Percentiles rank a stretch among this genome's conserved stretches.
Evolutionary conservation across 1,140 invertebrate species (phyloP).

Genomic region (Rhysida immarginata): DNA sequence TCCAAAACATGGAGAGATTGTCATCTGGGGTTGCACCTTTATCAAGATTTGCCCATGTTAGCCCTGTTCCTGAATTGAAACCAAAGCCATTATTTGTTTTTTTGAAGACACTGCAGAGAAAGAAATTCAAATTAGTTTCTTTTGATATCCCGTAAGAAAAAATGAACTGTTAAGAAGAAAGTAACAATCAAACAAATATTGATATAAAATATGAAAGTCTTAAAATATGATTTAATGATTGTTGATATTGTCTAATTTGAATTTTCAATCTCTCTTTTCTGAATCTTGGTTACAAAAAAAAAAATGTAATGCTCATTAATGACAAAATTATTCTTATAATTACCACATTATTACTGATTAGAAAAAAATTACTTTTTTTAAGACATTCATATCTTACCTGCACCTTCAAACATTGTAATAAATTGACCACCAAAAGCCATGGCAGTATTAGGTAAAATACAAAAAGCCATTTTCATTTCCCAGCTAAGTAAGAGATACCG

Average conservation of each 20-base stretch:
- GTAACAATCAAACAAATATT: neutral
- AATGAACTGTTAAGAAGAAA: neutral
- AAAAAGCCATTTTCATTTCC: constrained; percentile 37
- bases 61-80: constrained; percentile 35
- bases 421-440: constrained; percentile 57
- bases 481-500: constrained; percentile 38
- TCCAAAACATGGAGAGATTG: constrained; percentile 43
- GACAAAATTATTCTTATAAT: neutral
- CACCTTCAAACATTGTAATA: constrained; percentile 46
- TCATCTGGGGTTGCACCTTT: constrained; percentile 51
- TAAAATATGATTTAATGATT: neutral
- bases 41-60: constrained; percentile 61
- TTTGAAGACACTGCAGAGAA: neutral
- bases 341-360: neutral
- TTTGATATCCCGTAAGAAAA: neutral
- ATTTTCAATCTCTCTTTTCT: neutral
- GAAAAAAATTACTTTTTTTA: neutral
- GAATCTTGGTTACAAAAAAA: no score
- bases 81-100: neutral
- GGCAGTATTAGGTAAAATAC: constrained; percentile 52
- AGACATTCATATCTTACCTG: constrained; percentile 31
- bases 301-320: neutral
- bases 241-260: neutral
- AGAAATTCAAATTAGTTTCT: no score
- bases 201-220: neutral